Percentiles rank a stretch among this genome's conserved stretches.
Conservation (phyloP, 2,113 vertebrate genomes). For the Bombycilla garrulus region DNA sequence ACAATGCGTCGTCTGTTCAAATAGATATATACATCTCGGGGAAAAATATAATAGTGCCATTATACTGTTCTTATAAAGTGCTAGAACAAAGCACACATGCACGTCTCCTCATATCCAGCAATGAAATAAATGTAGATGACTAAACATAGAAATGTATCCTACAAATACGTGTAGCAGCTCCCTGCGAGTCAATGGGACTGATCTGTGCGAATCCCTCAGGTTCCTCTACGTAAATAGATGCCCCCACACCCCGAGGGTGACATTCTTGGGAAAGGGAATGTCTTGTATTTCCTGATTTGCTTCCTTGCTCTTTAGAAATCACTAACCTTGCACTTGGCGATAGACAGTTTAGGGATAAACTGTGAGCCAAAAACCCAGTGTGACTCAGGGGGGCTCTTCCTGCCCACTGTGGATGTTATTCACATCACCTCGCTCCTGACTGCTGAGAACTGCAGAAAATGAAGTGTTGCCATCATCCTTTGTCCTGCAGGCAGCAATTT, state of each 20-base stretch:
- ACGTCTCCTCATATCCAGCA: neutral
- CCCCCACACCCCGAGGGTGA: neutral
- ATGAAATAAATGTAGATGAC: neutral
- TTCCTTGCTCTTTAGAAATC: neutral
- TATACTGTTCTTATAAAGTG: neutral
- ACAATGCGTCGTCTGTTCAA: neutral
- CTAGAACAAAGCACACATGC: neutral
- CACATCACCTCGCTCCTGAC: neutral
- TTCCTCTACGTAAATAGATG: neutral
- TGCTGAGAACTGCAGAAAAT: conserved; percentile 53
- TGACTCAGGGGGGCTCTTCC: neutral
- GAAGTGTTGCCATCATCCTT: conserved; percentile 13
- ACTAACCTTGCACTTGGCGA: neutral
- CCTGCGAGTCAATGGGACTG: neutral
- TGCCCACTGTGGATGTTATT: conserved; percentile 3
- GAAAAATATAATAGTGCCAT: conserved; percentile 12
- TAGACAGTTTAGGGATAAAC: neutral
- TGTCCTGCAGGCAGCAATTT: conserved; percentile 45
- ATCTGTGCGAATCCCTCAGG: neutral
- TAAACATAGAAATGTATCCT: neutral
- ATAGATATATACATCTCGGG: conserved; percentile 19
- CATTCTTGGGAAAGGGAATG: neutral
- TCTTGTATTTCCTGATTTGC: neutral
- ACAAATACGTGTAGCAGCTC: neutral
- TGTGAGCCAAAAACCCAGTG: neutral